Percentiles rank a stretch among this genome's conserved stretches.
phyloP scores from a whole-genome alignment of 1,140 invertebrate genomes.

The Papilio polytes region DNA sequence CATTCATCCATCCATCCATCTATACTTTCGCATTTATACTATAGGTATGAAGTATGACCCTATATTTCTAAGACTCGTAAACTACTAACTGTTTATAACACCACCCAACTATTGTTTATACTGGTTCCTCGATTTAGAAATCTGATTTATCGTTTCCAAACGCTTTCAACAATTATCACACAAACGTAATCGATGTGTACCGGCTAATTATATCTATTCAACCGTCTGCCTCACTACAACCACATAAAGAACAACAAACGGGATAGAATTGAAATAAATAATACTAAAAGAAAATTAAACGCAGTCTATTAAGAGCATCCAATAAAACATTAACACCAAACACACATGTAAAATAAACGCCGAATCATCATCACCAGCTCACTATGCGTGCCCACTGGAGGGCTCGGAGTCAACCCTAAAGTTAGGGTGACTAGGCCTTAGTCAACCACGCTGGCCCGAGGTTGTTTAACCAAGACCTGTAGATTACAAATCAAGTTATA shows the following conservation, averaged over 20 bases:
- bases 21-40: too few species aligned
- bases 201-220: background rate
- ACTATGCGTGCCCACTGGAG: too few species aligned
- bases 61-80: too few species aligned
- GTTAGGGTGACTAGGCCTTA: too few species aligned
- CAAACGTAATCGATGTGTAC: background rate
- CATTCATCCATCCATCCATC: too few species aligned
- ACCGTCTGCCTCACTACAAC: background rate
- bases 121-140: background rate
- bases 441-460: too few species aligned
- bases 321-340: background rate
- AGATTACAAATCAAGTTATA: too few species aligned
- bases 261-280: background rate
- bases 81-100: background rate
- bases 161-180: conserved; percentile 3
- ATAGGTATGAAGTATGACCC: too few species aligned
- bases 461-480: too few species aligned
- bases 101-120: background rate
- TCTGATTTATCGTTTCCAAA: conserved; percentile 3
- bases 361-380: too few species aligned
- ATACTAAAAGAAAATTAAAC: too few species aligned
- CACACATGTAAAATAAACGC: background rate
- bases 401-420: too few species aligned
- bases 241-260: background rate
- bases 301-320: background rate